A percentile compares a stretch with the other conserved stretches of the same genome.
Conservation (phyloP, 2,113 vertebrate species). For the Perca flavescens region DNA sequence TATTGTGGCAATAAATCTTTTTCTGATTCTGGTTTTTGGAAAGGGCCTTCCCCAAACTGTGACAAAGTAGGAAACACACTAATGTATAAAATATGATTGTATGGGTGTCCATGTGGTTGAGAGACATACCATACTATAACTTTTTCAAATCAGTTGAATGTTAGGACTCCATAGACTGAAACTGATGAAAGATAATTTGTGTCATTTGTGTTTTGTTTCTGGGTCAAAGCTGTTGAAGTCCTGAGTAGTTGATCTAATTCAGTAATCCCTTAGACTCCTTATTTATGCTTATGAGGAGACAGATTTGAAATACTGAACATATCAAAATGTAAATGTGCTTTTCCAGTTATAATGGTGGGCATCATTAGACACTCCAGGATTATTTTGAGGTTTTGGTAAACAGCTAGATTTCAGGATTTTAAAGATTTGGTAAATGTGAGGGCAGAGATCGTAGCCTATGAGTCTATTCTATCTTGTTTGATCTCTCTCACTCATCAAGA, state of each 20-base stretch:
- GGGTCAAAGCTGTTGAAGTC: background rate
- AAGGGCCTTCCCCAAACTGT: background rate
- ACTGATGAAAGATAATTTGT: background rate
- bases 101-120: background rate
- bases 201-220: background rate
- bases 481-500: constrained; percentile 49
- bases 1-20: too few relatives aligned
- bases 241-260: background rate
- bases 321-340: too few relatives aligned
- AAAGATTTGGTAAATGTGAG: too few relatives aligned
- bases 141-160: background rate
- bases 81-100: background rate
- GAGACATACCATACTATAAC: background rate
- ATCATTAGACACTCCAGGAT: too few relatives aligned
- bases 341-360: too few relatives aligned
- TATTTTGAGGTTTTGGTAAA: too few relatives aligned
- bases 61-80: background rate
- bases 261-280: too few relatives aligned
- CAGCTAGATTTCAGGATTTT: too few relatives aligned
- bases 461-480: background rate
- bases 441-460: too few relatives aligned
- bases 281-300: too few relatives aligned
- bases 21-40: too few relatives aligned
- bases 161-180: background rate
- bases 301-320: too few relatives aligned